A percentile compares a stretch with the other conserved stretches of the same genome.
phyloP scores from a whole-genome alignment of 1,140 invertebrate species.

The Macrobrachium nipponense region DNA sequence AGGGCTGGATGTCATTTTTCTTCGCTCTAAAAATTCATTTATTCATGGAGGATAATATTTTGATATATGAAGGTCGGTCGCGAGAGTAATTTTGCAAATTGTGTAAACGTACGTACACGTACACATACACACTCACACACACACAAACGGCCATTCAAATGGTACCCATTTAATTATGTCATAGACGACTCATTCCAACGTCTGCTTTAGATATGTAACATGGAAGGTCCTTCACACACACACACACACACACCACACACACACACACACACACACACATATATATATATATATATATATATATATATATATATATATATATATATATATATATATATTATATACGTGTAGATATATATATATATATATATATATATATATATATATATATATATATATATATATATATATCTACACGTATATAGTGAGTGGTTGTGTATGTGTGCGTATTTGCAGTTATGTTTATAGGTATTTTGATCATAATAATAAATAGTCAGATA shows the following conservation, averaged over 20 bases:
- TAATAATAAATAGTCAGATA: too few relatives aligned
- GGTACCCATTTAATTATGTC: too few relatives aligned
- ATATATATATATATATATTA: conserved; percentile 18
- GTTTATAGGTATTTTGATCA: too few relatives aligned
- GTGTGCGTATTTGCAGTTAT: too few relatives aligned
- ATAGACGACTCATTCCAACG: too few relatives aligned
- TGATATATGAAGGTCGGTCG: background rate
- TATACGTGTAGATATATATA: background rate
- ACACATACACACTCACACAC: background rate
- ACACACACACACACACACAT: background rate
- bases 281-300: background rate
- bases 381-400: conserved; percentile 7
- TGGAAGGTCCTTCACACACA: background rate
- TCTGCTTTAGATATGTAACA: too few relatives aligned
- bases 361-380: conserved; percentile 18
- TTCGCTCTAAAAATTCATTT: too few relatives aligned
- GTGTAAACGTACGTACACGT: background rate
- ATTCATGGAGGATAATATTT: background rate
- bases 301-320: conserved; percentile 11
- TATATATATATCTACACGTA: background rate
- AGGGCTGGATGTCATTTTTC: too few relatives aligned
- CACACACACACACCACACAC: background rate
- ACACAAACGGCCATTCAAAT: background rate
- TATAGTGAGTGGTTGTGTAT: too few relatives aligned
- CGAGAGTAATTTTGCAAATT: background rate